phyloP scores from a whole-genome alignment of 64 coral and sea anemone genomes.

The Montipora foliosa region DNA sequence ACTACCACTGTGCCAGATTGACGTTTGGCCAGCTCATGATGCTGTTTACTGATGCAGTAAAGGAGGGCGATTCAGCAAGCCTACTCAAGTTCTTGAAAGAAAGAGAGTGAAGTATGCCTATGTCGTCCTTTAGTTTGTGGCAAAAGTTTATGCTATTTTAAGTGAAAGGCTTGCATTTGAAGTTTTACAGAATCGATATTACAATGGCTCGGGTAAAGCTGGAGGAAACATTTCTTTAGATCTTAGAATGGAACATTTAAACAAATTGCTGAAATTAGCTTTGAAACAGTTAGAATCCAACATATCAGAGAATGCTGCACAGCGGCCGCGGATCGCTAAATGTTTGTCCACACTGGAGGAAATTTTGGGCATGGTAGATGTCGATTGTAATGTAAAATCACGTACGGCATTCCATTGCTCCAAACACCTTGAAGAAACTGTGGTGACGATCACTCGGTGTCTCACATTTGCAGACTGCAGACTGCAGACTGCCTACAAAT shows the following conservation, averaged over 20 bases:
- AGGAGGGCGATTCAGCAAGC: no score
- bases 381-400: slow-evolving; percentile 26
- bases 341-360: not conserved
- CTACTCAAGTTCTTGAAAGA: slow-evolving; percentile 8
- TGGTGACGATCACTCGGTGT: not conserved
- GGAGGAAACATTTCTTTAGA: not conserved
- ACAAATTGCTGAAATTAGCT: not conserved
- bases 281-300: not conserved
- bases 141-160: slow-evolving; percentile 58
- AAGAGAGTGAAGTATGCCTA: slow-evolving; percentile 60
- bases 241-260: not conserved
- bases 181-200: slow-evolving; percentile 2
- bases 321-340: no score
- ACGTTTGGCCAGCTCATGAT: no score
- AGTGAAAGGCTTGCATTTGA: slow-evolving; percentile 49
- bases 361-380: slow-evolving; percentile 4
- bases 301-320: not conserved
- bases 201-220: not conserved
- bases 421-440: slow-evolving; percentile 18
- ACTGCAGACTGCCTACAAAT: no score
- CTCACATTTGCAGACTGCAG: no score
- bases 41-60: no score
- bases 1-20: no score
- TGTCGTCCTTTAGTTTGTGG: slow-evolving; percentile 57
- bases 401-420: slow-evolving; percentile 11